Percentiles rank a stretch among this genome's conserved stretches.
Conservation (phyloP, 2,888 invertebrate genomes). For the Apamea crenata region DNA sequence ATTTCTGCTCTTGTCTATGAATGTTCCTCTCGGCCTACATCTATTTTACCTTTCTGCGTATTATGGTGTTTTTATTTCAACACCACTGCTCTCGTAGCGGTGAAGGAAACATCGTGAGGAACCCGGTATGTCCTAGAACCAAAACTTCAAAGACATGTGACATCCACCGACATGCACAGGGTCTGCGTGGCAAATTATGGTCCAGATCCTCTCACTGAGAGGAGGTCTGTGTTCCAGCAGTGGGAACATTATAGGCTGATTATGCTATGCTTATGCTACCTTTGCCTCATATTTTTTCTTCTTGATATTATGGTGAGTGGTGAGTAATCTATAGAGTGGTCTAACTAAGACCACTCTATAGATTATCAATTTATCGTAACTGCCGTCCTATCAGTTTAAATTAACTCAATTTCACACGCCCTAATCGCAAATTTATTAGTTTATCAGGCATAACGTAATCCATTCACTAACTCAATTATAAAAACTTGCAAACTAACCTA, state of each 20-base stretch:
- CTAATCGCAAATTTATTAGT: conserved; percentile 29
- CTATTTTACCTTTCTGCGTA: no score
- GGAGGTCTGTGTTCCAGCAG: background rate
- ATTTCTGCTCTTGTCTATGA: no score
- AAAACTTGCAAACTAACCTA: conserved; percentile 27
- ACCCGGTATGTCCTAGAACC: no score
- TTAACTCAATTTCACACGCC: conserved; percentile 39
- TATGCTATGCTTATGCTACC: background rate
- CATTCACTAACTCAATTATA: conserved; percentile 39
- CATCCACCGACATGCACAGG: background rate
- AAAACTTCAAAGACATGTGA: background rate
- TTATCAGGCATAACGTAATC: conserved; percentile 37
- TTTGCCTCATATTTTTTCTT: no score
- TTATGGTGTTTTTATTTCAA: no score
- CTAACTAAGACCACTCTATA: background rate
- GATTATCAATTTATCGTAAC: background rate
- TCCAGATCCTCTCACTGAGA: background rate
- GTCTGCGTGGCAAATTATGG: background rate
- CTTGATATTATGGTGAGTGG: no score
- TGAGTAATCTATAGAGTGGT: no score
- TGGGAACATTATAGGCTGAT: background rate
- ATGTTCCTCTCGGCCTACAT: background rate
- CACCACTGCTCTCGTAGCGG: no score
- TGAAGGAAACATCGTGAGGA: no score
- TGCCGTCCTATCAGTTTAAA: background rate